Base-by-base conservation (phyloP, 1,140 invertebrate genomes). In the Rhagoletis zephyria region DNA sequence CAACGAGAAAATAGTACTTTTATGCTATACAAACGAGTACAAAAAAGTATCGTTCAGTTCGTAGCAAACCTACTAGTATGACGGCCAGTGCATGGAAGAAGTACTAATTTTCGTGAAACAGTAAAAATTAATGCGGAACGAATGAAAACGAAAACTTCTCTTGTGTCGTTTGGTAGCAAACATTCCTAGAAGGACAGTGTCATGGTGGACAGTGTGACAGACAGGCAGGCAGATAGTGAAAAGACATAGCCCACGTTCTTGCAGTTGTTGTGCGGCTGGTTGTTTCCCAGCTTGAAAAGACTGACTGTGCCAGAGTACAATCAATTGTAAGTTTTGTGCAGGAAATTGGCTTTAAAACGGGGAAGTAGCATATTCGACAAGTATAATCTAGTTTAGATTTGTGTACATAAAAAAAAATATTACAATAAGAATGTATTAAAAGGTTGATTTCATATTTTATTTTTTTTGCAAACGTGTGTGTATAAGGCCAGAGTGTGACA, bases 1-100 rank as follows among this genome's bases (percentile, higher is more conserved):
- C 74, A 81, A 19, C 74, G 74, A 30, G 45, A 81, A 81, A 81
- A 56, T 48, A 81, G 74, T 81, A 81, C 74, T 81, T 81, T 74
- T 56, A n/a, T 51, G 48, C 48, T 10, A 56, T 56, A 56, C 45
- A 81, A 81, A 56, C 5, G 48, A 81, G n/a, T 56, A 81, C 45
- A 48, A 81, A 5, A 14, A 14, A 48, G 4, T 30, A 7, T 19
- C 74, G 74, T 81, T 51, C 48, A 56, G 12, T 81, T 81, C 9
- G n/a, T 56, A 59, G 48, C 74, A 56, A 56, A 81, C 42, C n/a
- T 81, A 56, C 48, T 5, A 56, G 48, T 59, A 10, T 30, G 10
- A 6, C 1, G 19, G 30, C 4, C 6, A 81, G 10, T 81, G 45
- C n/a, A 19, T 10, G 7, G 48, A 56, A 16, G 7, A 51, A 56